Evolutionary conservation across 2,888 invertebrate species (phyloP), one percentile per base, ranked within the genome.

Genomic region (Polydesmus complanatus): DNA sequence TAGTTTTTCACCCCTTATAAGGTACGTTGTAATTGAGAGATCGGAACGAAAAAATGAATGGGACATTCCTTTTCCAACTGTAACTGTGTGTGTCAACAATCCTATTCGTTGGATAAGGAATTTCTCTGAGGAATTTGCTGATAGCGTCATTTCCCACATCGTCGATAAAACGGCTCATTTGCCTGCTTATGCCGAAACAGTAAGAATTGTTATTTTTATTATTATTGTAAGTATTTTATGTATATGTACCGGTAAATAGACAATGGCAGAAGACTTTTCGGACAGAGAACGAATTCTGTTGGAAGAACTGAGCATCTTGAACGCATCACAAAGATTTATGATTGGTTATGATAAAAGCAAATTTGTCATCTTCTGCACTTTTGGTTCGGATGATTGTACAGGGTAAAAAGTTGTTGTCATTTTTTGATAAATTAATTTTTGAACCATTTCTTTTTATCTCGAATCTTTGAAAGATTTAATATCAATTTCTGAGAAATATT

Each of bases 21-120:
- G 59, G 47, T 59, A 59, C 37, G 53, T 51, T 8, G 59, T 59
- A 8, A 27, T 54, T 23, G 59, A 59, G 37, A 21, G 59, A 18
- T 54, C 59, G 14, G n/a, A n/a, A 19, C 27, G 59, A 22, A 51
- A 59, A 50, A 37, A 51, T 19, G 23, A 59, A 51, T 59, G 59
- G 59, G 25, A 19, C 0, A 26, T 54, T n/a, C 47, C 47, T 21
- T 59, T 59, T 23, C 59, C 59, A 11, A n/a, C 59, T 19, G 59
- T 47, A 21, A 59, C 59, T 2, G 54, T 54, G 2, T 59, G 59
- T 25, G 25, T 53, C 59, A 59, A 59, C n/a, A 21, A 37, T 23
- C 59, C 59, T 3, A 27, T 19, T 8, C 14, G 47, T 3, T 59
- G 59, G 59, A 54, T 18, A 2, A 37, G 5, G 37, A 53, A 59